phyloP scores from a whole-genome alignment of 2,888 invertebrate species.

The Biston stratarius region DNA sequence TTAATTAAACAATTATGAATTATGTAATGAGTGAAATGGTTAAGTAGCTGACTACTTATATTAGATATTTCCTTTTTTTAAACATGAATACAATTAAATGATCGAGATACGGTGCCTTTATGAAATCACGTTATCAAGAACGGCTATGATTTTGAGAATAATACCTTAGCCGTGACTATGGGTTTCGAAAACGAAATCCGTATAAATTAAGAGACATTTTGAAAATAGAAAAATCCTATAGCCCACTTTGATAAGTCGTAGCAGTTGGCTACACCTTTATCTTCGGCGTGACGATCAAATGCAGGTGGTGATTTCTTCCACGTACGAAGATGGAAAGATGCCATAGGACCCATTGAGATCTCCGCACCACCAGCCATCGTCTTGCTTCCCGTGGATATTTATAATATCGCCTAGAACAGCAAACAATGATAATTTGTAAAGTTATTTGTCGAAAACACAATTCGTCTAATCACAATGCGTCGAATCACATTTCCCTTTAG shows the following conservation, averaged over 20 bases:
- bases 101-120: too few species aligned
- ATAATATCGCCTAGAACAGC: constrained; percentile 91
- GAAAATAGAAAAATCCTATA: not conserved
- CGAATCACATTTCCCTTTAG: too few species aligned
- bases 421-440: not conserved
- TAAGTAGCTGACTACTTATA: too few species aligned
- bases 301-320: constrained; percentile 90
- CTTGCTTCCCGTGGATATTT: constrained; percentile 95
- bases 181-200: not conserved
- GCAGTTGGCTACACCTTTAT: not conserved
- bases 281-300: constrained; percentile 56
- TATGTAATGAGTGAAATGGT: too few species aligned
- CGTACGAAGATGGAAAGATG: constrained; percentile 97
- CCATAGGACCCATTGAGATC: constrained; percentile 94
- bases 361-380: constrained; percentile 98
- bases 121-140: not conserved
- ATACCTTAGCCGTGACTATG: too few species aligned
- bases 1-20: not conserved
- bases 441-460: too few species aligned
- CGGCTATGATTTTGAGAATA: not conserved
- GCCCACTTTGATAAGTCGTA: too few species aligned
- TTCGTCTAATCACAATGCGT: too few species aligned
- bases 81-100: too few species aligned
- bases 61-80: too few species aligned
- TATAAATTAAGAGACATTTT: not conserved